Evolutionary conservation across 2,888 invertebrate species (phyloP).

Genomic region (Microplitis deprimator): DNA sequence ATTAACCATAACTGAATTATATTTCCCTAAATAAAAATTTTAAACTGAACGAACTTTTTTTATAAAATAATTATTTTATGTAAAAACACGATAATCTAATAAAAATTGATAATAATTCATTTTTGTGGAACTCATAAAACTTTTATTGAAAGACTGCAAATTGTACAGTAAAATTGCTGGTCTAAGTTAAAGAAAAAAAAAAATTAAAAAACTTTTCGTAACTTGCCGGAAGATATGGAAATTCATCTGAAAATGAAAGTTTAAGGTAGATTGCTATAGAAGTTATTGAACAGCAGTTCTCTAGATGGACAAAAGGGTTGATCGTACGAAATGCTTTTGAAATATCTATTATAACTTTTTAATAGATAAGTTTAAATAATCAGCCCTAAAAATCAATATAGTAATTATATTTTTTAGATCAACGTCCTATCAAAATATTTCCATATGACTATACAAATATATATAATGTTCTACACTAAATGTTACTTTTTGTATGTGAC

Average conservation of each 20-base stretch:
- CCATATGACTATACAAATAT: too few species aligned
- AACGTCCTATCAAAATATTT: too few species aligned
- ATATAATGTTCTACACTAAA: too few species aligned
- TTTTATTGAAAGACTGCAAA: background rate
- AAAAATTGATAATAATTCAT: background rate
- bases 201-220: background rate
- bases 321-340: slow-evolving; percentile 41
- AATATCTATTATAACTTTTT: slow-evolving; percentile 44
- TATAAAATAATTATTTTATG: too few species aligned
- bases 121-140: background rate
- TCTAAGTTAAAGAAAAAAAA: background rate
- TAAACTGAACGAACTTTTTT: too few species aligned
- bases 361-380: slow-evolving; percentile 25
- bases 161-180: background rate
- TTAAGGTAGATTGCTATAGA: slow-evolving; percentile 40
- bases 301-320: slow-evolving; percentile 38
- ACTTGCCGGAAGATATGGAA: slow-evolving; percentile 37
- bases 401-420: too few species aligned
- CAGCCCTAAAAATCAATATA: background rate
- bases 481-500: too few species aligned
- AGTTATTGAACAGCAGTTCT: slow-evolving; percentile 41
- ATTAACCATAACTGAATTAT: too few species aligned
- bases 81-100: too few species aligned
- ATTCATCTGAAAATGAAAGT: slow-evolving; percentile 44
- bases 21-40: too few species aligned